Evolutionary conservation across 2,113 vertebrate species (phyloP), one percentile per base, ranked within the genome.

Genomic region (Ictidomys tridecemlineatus): DNA sequence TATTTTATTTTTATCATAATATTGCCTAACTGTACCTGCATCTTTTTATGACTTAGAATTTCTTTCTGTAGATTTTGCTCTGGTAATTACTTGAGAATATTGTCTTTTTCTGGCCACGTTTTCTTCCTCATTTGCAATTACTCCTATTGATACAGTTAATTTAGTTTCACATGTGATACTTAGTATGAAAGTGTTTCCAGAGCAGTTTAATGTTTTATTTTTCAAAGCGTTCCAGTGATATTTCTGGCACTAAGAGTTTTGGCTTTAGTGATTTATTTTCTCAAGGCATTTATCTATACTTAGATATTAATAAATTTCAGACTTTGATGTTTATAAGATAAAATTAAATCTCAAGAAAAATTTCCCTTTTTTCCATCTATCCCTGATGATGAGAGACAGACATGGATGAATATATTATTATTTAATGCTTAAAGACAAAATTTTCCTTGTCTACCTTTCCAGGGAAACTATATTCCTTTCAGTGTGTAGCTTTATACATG

Each of bases 301-400:
- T 89, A 73, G 4, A 34, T 32, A 76, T 42, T 82, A 76, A 28
- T 18, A 74, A 87, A 93, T 76, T 89, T 26, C 63, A 89, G 80
- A 37, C 51, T 56, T 16, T 61, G 16, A 78, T 39, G 0, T 69
- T 89, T 76, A 56, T 77, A 2, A 79, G 28, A 56, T 53, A 82
- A 91, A 95, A 89, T 83, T 10, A 90, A 91, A 92, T 89, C 26
- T 83, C 70, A 92, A 76, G 16, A 10, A 94, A 86, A 10, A 20
- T 17, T 73, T 32, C 1, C 8, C 14, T 13, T 1, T 3, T 3
- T 2, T 42, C 70, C 22, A 42, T 12, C 17, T 58, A 2, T 11
- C 8, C 17, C 56, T 78, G 13, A 42, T 84, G 28, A 90, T 69
- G 56, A 74, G 10, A 37, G 39, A 87, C n/a, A 89, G 2, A 56